A percentile compares a stretch with the other conserved stretches of the same genome.
Conservation (phyloP, 2,888 invertebrate genomes). For the Aethes cnicana region DNA sequence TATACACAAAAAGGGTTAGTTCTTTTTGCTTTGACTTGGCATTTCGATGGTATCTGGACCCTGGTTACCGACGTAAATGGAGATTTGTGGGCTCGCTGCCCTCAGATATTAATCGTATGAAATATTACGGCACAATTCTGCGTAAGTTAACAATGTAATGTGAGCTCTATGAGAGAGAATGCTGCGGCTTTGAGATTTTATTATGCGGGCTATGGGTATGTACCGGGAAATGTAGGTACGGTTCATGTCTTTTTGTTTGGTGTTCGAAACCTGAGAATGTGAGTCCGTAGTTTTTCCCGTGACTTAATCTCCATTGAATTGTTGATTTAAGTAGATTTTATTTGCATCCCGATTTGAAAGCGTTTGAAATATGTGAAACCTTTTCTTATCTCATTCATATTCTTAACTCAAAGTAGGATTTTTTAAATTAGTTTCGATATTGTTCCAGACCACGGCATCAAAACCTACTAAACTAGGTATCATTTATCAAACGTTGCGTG, state of each 20-base stretch:
- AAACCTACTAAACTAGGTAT: too few species aligned
- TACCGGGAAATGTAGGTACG: neutral
- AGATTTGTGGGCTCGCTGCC: slow-evolving; percentile 47
- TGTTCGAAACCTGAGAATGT: too few species aligned
- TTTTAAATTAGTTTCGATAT: too few species aligned
- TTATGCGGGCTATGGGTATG: neutral
- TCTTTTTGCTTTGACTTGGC: slow-evolving; percentile 39
- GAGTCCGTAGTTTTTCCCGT: too few species aligned
- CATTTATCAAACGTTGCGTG: slow-evolving; percentile 43
- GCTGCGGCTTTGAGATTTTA: neutral
- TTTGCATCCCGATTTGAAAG: too few species aligned
- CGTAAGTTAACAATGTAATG: slow-evolving; percentile 37
- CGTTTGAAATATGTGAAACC: too few species aligned
- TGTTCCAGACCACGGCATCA: too few species aligned
- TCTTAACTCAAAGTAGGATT: too few species aligned
- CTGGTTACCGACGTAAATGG: slow-evolving; percentile 47
- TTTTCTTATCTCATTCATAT: too few species aligned
- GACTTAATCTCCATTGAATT: too few species aligned
- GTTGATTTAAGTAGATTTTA: too few species aligned
- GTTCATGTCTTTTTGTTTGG: too few species aligned
- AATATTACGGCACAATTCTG: slow-evolving; percentile 41
- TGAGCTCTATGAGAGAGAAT: slow-evolving; percentile 7
- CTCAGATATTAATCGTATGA: slow-evolving; percentile 44
- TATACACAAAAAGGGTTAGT: slow-evolving; percentile 38
- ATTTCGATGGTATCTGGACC: slow-evolving; percentile 43